Evolutionary conservation across 2,113 vertebrate genomes (phyloP), one percentile per base, ranked within the genome.

Genomic region (Prunella himalayana): DNA sequence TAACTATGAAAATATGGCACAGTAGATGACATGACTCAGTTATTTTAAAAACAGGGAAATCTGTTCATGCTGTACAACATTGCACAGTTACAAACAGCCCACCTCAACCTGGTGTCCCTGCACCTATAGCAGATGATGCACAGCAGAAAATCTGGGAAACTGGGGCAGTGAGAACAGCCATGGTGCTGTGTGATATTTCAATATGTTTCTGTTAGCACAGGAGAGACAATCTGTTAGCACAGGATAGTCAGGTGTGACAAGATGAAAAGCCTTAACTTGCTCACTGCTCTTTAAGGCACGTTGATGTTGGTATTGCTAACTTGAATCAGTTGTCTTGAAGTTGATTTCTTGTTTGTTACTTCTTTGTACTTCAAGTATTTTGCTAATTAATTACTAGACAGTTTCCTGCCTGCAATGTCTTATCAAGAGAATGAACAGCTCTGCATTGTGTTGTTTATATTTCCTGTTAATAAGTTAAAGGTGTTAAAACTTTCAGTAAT

Each of bases 401-500:
- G 22, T 45, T 84, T 54, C 65, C 71, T 83, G 11, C n/a, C 37
- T 68, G n/a, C 57, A 90, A 14, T 15, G 2, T 90, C 75, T 91
- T 83, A 82, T 86, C 61, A 77, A 65, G 54, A 93, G 59, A 76
- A 50, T 13, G 51, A 88, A 80, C 65, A 17, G 31, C 13, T 88
- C 56, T 78, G 50, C 41, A 81, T 90, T 89, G 39, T 60, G 45
- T 47, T 93, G 44, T 50, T 95, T 89, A 45, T 89, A 56, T 91
- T 86, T 96, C 6, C 1, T 70, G 41, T 56, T 88, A 95, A 96
- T 93, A 94, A 88, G 31, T 77, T 95, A 94, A 95, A 78, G 49
- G 53, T 64, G 70, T 71, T 88, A 61, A 92, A 95, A 96, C 69
- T 75, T 96, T 95, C 90, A 70, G 22, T 83, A 27, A 86, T 90